Evolutionary conservation across 1,140 invertebrate genomes (phyloP), one percentile per base, ranked within the genome.

Genomic region (Pseudomyrmex cubaensis): DNA sequence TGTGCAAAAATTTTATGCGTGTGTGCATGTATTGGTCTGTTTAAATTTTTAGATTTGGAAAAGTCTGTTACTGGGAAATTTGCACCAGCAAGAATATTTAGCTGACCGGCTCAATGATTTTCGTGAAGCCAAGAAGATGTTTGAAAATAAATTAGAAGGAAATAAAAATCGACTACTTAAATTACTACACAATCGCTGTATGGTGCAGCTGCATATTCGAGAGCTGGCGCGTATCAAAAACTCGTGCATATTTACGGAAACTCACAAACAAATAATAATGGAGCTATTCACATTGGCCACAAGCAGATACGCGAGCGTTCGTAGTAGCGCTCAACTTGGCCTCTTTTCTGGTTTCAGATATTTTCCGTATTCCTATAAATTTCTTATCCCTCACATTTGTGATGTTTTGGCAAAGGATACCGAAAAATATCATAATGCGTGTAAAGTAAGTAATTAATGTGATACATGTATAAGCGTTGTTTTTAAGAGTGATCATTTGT

Each of bases 281-380:
- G 95, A 97, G 92, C 89, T 97, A n/a, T 94, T 97, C 35, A 93
- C 94, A 72, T 91, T 97, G 17, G 94, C 96, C 7, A 95, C 95
- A 25, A 97, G 96, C 90, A 95, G 96, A 88, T 97, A 97, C 87
- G 96, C 96, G 86, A 95, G 96, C 87, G 95, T 97, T 90, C 94
- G 97, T 84, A 94, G 93, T 13, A 93, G 92, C 72, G 96, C 97
- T 17, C 97, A 98, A 93, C 85, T 87, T 95, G 83, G 90, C 97
- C n/a, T 95, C 94, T 61, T 85, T 90, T 72, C 87, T 89, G 92
- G 91, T 89, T 92, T 95, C 85, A 87, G 93, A 82, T 91, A 92
- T 69, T 97, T 96, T 91, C 94, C 96, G 2, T 96, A 95, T 90
- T 96, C 96, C 2, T 96, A 96, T 90, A 93, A 92, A 13, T 85